Evolutionary conservation across 2,888 invertebrate species (phyloP).

Genomic region (Acrobasis suavella): DNA sequence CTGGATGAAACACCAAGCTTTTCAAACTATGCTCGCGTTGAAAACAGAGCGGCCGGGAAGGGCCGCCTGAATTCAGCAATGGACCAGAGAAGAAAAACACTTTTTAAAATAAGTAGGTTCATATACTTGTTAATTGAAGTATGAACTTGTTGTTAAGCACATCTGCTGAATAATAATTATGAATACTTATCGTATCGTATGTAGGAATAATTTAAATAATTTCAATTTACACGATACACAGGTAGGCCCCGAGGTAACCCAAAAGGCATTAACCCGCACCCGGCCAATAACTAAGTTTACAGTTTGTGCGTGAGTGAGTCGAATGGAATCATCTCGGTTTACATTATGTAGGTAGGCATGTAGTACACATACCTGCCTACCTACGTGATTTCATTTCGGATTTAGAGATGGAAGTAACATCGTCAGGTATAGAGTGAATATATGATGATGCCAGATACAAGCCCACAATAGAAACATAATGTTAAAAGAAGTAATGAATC

Average conservation of each 20-base stretch:
- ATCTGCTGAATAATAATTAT: slow-evolving; percentile 12
- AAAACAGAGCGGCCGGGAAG: too few relatives aligned
- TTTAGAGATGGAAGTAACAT: not conserved
- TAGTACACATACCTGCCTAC: not conserved
- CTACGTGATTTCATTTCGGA: slow-evolving; percentile 6
- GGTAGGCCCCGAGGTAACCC: not conserved
- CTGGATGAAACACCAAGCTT: too few relatives aligned
- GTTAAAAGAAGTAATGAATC: too few relatives aligned
- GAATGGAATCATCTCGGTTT: slow-evolving; percentile 1
- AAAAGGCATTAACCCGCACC: slow-evolving; percentile 19
- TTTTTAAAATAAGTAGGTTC: too few relatives aligned
- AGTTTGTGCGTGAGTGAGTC: slow-evolving; percentile 11
- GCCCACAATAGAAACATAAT: too few relatives aligned
- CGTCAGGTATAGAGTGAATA: too few relatives aligned
- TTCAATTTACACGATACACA: slow-evolving; percentile 4
- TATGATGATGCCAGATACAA: too few relatives aligned
- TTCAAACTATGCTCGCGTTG: too few relatives aligned
- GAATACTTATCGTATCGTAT: not conserved
- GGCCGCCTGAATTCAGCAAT: too few relatives aligned
- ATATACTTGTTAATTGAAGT: too few relatives aligned
- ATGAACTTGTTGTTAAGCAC: too few relatives aligned
- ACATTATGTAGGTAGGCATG: not conserved
- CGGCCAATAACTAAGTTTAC: slow-evolving; percentile 11
- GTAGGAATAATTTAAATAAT: slow-evolving; percentile 27
- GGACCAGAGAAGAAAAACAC: too few relatives aligned